Evolutionary conservation across 2,888 invertebrate species (phyloP).

Genomic region (Masnerella sp.): DNA sequence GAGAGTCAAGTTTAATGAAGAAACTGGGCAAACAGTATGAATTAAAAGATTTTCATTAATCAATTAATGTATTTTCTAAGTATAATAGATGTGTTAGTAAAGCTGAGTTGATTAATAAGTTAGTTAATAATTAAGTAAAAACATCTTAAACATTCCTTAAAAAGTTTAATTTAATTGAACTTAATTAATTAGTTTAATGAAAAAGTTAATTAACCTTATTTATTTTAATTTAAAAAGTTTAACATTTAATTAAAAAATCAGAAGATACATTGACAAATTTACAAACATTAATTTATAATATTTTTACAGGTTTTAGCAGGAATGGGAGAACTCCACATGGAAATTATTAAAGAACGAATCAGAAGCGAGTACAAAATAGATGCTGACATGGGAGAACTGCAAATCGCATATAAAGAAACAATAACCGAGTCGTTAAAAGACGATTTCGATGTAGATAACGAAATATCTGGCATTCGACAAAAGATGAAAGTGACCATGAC

Average conservation of each 20-base stretch:
- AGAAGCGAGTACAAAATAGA: constrained; percentile 93
- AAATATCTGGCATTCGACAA: constrained; percentile 82
- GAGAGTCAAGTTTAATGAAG: constrained; percentile 69
- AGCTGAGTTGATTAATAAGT: not conserved
- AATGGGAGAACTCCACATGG: constrained; percentile 96
- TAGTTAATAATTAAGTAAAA: not conserved
- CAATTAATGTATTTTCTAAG: too few species aligned
- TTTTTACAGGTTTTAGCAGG: constrained; percentile 84
- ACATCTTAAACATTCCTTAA: too few species aligned
- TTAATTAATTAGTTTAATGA: not conserved
- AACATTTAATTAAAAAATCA: too few species aligned
- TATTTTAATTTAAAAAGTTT: too few species aligned
- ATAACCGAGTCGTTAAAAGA: constrained; percentile 78
- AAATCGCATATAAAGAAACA: constrained; percentile 94
- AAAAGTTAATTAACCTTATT: too few species aligned
- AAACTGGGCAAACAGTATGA: constrained; percentile 87
- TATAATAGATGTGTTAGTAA: too few species aligned
- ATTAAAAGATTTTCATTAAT: not conserved
- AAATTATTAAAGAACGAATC: constrained; percentile 94
- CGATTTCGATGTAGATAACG: constrained; percentile 81
- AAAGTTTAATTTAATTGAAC: not conserved
- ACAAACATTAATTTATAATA: not conserved
- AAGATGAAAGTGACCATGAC: constrained; percentile 82
- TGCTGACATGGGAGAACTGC: constrained; percentile 92
- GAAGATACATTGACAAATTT: too few species aligned